phyloP scores from a whole-genome alignment of 2,888 invertebrate species.

The Drosophila lutescens region DNA sequence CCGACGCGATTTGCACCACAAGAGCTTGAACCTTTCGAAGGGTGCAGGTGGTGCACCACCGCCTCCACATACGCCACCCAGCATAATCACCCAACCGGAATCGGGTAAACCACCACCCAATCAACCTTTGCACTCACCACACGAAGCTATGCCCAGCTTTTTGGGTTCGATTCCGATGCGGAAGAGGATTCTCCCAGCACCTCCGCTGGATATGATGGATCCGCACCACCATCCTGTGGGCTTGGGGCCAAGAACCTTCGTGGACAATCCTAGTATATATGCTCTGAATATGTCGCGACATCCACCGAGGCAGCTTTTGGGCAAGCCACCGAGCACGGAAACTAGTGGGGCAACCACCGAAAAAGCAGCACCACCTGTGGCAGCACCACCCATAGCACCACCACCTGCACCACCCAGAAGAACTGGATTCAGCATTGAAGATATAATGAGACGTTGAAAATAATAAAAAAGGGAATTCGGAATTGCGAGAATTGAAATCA shows the following conservation, averaged over 20 bases:
- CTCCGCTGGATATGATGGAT: constrained; percentile 68
- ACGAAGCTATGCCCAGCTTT: constrained; percentile 83
- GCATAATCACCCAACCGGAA: constrained; percentile 81
- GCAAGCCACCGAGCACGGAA: constrained; percentile 55
- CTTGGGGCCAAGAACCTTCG: constrained; percentile 56
- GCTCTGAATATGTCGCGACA: constrained; percentile 82
- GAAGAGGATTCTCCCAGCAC: constrained; percentile 80
- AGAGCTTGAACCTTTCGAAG: constrained; percentile 79
- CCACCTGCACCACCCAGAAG: constrained; percentile 86
- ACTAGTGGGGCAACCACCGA: constrained; percentile 82
- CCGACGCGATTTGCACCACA: constrained; percentile 89
- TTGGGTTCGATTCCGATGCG: constrained; percentile 84
- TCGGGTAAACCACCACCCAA: constrained; percentile 81
- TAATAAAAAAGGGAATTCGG: not conserved
- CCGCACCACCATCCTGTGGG: constrained; percentile 41
- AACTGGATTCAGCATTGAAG: constrained; percentile 95
- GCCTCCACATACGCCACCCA: constrained; percentile 53
- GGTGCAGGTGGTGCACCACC: constrained; percentile 19
- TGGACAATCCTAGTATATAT: constrained; percentile 66
- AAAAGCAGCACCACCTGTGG: constrained; percentile 52
- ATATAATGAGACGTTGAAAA: constrained; percentile 93
- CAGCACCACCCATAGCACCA: constrained; percentile 82
- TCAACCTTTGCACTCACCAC: constrained; percentile 82
- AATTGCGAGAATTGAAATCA: not conserved
- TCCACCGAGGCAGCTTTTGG: constrained; percentile 73